Evolutionary conservation across 2,113 vertebrate species (phyloP), one percentile per base, ranked within the genome.

Genomic region (Tychaedon coryphoeus): DNA sequence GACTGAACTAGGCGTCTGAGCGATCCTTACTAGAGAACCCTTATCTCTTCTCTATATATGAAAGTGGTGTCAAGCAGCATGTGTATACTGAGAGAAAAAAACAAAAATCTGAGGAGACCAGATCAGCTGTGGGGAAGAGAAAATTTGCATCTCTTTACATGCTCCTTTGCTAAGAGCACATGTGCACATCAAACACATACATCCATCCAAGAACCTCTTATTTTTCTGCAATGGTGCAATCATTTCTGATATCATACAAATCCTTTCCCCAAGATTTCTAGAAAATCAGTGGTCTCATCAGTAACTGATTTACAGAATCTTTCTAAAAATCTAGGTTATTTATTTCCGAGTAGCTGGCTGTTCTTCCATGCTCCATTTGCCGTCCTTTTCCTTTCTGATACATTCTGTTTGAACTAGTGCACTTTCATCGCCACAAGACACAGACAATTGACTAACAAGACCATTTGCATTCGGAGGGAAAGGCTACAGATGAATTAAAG

Each of bases 331-430:
- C 12, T 54, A 31, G 61, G 53, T 73, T 94, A 79, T 78, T 86
- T 87, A 19, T 90, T 82, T 92, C 53, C 50, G 65, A 78, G 61
- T 38, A 91, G 80, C 54, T 62, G 56, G 36, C 48, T 95, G n/a
- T 24, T 90, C 65, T 53, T 62, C 89, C 64, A 87, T 62, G 81
- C 87, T 91, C 81, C 84, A 86, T 43, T 96, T 90, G 61, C 77
- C 70, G 62, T 70, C 84, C 89, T 92, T 65, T 87, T 61, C 40
- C 22, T 57, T 92, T 70, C 87, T 91, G 42, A 53, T 42, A 23
- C 61, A 31, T 51, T 87, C 73, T 51, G 20, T 73, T 72, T 58
- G 77, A 94, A 91, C 95, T 88, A 95, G 73, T 50, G 62, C 74
- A 73, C 34, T 92, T 78, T 8, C 53, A 69, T 65, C 3, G 62